Percentiles rank a stretch among this genome's conserved stretches.
Conservation (phyloP, 1,140 invertebrate genomes). For the Alviniconcha marisindica region DNA sequence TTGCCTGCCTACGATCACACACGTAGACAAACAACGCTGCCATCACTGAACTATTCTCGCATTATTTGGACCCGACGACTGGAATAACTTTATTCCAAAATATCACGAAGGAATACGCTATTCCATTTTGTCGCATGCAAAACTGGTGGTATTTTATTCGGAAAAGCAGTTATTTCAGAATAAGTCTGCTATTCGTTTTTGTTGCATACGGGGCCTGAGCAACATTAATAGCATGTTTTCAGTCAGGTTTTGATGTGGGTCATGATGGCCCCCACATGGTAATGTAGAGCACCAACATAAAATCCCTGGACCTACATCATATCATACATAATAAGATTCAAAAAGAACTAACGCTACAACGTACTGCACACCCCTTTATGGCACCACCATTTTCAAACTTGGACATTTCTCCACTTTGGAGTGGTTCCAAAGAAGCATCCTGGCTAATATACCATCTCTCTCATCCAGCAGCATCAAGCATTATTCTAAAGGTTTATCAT, state of each 20-base stretch:
- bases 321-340: neutral
- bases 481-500: slow-evolving; percentile 18
- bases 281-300: neutral
- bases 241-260: neutral
- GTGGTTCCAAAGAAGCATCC: neutral
- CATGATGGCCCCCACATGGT: neutral
- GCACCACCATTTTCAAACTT: neutral
- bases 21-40: too few species aligned
- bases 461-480: slow-evolving; percentile 35
- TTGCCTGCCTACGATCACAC: too few species aligned
- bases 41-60: too few species aligned
- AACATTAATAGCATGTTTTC: neutral
- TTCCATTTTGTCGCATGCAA: too few species aligned
- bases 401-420: neutral
- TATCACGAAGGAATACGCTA: too few species aligned
- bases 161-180: too few species aligned
- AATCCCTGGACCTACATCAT: neutral
- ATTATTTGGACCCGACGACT: too few species aligned
- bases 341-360: neutral
- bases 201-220: too few species aligned
- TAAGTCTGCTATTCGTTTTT: too few species aligned
- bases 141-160: too few species aligned
- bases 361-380: neutral
- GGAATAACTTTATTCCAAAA: too few species aligned
- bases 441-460: slow-evolving; percentile 48